phyloP scores from a whole-genome alignment of 1,140 invertebrate species.

The Dendrolimus punctatus region DNA sequence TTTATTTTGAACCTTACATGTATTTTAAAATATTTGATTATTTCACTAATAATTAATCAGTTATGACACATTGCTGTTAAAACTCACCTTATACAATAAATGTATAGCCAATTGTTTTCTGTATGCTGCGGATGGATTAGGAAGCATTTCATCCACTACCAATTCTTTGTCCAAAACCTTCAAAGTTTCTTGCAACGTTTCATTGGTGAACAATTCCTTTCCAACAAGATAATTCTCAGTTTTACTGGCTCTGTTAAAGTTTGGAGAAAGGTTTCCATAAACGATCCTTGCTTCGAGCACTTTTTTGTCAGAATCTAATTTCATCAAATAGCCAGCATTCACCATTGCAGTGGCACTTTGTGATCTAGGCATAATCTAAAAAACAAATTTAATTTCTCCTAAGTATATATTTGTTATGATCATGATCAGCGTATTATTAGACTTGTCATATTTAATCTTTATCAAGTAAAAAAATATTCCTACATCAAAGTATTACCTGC shows the following conservation, averaged over 20 bases:
- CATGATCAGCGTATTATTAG: no score
- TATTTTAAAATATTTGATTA: no score
- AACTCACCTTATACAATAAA: conserved; percentile 75
- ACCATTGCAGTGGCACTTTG: conserved; percentile 83
- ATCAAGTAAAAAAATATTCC: no score
- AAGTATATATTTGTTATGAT: no score
- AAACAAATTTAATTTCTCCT: conserved; percentile 9
- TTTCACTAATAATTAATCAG: no score
- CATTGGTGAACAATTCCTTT: conserved; percentile 65
- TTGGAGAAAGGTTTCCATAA: conserved; percentile 75
- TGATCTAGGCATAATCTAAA: conserved; percentile 77
- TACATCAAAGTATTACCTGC: no score
- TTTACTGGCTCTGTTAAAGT: conserved; percentile 77
- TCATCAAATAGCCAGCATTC: conserved; percentile 78
- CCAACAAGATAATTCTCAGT: conserved; percentile 77
- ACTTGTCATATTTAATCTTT: no score
- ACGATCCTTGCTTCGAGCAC: conserved; percentile 67
- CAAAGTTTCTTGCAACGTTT: conserved; percentile 67
- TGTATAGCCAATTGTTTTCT: conserved; percentile 71
- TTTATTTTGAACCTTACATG: no score
- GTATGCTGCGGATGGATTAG: conserved; percentile 73
- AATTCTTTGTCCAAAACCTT: conserved; percentile 72
- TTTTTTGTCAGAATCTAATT: conserved; percentile 57
- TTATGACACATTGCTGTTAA: not conserved
- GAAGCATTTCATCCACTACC: conserved; percentile 69